Conservation (phyloP, 2,888 invertebrate genomes). For the Piscicola geometra region DNA sequence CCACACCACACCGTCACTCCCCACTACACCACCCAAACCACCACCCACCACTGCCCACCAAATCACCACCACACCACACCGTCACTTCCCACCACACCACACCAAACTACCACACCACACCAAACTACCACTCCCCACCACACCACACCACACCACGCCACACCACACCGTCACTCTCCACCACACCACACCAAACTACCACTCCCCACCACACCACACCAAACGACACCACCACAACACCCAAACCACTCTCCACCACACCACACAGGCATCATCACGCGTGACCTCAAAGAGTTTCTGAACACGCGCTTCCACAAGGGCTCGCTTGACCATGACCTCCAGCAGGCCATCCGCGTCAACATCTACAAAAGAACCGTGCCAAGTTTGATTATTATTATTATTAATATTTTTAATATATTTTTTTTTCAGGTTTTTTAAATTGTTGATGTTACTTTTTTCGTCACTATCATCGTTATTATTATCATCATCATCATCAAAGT, state of each 20-base stretch:
- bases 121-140: too few relatives aligned
- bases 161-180: not conserved
- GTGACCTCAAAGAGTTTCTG: slow-evolving; percentile 61
- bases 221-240: not conserved
- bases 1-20: too few relatives aligned
- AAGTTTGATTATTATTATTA: slow-evolving; percentile 48
- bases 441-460: not conserved
- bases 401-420: not conserved
- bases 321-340: slow-evolving; percentile 63
- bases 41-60: too few relatives aligned
- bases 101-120: too few relatives aligned
- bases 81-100: too few relatives aligned
- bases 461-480: not conserved
- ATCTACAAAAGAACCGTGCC: slow-evolving; percentile 64
- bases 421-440: not conserved
- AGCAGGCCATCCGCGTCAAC: slow-evolving; percentile 65
- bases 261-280: slow-evolving; percentile 53
- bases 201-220: too few relatives aligned
- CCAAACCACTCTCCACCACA: not conserved
- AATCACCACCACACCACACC: too few relatives aligned
- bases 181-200: too few relatives aligned
- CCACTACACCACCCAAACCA: too few relatives aligned
- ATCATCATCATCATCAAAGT: not conserved
- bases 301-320: slow-evolving; percentile 62
- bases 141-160: too few relatives aligned